Conservation (phyloP, 2,113 vertebrate species). For the Manacus vitellinus region DNA sequence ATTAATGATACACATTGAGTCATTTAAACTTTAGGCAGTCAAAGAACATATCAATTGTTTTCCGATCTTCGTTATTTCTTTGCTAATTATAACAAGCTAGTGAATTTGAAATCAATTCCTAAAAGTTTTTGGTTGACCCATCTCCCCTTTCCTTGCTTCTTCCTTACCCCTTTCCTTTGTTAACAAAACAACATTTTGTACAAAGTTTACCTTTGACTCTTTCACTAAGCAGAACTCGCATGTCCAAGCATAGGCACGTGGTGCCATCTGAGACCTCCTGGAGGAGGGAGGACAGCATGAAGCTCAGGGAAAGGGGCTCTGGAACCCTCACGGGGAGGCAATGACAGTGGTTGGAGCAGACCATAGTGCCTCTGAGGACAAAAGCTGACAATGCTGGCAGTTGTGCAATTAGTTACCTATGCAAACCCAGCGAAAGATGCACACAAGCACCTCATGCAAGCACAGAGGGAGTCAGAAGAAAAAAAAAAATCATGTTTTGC, state of each 20-base stretch:
- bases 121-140: neutral
- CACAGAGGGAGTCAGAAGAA: neutral
- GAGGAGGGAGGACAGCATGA: fast-evolving
- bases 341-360: neutral
- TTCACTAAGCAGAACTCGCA: neutral
- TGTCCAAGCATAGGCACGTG: neutral
- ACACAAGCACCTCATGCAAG: neutral
- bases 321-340: neutral
- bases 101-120: neutral
- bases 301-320: neutral
- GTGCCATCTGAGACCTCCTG: neutral
- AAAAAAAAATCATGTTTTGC: neutral
- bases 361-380: neutral
- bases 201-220: neutral
- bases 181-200: neutral
- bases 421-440: neutral
- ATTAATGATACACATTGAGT: neutral
- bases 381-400: neutral
- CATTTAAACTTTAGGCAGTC: neutral
- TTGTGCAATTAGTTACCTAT: neutral
- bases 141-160: neutral
- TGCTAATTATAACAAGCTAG: neutral
- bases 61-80: neutral
- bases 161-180: neutral
- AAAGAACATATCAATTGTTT: neutral